Conservation (phyloP, 2,113 vertebrate genomes). For the Agelaius tricolor region DNA sequence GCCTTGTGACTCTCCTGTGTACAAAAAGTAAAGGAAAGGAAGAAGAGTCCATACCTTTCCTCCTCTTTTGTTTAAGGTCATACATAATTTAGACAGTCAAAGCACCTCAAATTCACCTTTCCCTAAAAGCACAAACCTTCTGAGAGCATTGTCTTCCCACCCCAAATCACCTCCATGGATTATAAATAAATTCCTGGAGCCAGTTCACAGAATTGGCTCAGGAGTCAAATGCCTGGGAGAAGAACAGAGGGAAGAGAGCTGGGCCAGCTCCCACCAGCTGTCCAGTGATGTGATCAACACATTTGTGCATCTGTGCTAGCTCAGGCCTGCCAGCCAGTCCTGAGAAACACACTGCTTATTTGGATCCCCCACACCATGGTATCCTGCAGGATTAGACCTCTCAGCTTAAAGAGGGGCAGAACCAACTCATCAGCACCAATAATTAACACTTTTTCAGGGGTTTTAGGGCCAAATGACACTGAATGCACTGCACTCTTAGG, state of each 20-base stretch:
- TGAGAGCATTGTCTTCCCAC: background rate
- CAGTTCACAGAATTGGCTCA: background rate
- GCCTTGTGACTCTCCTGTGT: background rate
- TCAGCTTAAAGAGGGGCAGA: background rate
- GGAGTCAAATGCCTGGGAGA: background rate
- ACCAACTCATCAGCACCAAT: background rate
- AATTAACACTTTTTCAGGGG: background rate
- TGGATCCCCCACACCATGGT: background rate
- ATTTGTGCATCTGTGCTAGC: constrained; percentile 10
- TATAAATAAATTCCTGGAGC: background rate
- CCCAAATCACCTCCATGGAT: background rate
- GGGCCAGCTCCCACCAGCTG: background rate
- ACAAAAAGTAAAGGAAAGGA: background rate
- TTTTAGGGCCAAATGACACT: background rate
- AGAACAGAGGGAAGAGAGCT: background rate
- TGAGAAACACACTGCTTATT: background rate
- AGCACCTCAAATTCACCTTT: background rate
- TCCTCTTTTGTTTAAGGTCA: background rate
- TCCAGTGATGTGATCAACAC: background rate
- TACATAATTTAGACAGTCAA: background rate
- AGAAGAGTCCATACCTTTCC: background rate
- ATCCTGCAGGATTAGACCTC: background rate
- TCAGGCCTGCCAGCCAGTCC: background rate
- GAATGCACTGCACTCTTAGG: background rate
- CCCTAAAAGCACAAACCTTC: background rate